Percentiles rank a stretch among this genome's conserved stretches.
phyloP scores from a whole-genome alignment of 92 coral and sea anemone species.

The Epizoanthus fatuus region DNA sequence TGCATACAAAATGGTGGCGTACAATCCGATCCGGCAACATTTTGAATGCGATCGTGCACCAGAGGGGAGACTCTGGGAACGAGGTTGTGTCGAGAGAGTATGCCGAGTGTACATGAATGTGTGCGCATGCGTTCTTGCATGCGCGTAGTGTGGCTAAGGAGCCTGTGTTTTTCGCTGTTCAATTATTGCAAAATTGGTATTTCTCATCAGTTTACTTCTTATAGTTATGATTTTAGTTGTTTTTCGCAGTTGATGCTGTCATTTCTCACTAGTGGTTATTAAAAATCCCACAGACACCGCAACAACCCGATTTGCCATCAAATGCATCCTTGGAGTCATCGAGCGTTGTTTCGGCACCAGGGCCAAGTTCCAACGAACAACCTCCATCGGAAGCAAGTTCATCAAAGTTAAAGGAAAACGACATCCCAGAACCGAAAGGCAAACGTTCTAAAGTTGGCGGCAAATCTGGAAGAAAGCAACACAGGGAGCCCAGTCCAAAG shows the following conservation, averaged over 20 bases:
- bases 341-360: background rate
- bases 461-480: slow-evolving; percentile 10
- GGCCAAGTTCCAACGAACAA: background rate
- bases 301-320: background rate
- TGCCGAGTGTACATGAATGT: too few species aligned
- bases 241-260: background rate
- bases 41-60: too few species aligned
- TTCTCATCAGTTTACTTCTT: background rate
- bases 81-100: too few species aligned
- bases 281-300: slow-evolving; percentile 6
- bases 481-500: background rate
- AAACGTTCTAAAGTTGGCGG: background rate
- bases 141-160: too few species aligned
- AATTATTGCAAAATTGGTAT: too few species aligned
- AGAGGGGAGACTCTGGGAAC: too few species aligned
- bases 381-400: slow-evolving; percentile 2
- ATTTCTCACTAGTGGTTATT: background rate
- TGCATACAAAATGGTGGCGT: too few species aligned
- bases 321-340: background rate
- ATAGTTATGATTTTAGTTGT: background rate
- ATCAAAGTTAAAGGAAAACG: background rate
- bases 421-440: slow-evolving; percentile 2
- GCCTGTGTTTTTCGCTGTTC: too few species aligned
- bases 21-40: too few species aligned
- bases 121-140: too few species aligned